These are phyloP conservation scores for Hipparchia semele DNA, from an alignment of 2,888 invertebrate species.

Conservation along the genomic window DNA sequence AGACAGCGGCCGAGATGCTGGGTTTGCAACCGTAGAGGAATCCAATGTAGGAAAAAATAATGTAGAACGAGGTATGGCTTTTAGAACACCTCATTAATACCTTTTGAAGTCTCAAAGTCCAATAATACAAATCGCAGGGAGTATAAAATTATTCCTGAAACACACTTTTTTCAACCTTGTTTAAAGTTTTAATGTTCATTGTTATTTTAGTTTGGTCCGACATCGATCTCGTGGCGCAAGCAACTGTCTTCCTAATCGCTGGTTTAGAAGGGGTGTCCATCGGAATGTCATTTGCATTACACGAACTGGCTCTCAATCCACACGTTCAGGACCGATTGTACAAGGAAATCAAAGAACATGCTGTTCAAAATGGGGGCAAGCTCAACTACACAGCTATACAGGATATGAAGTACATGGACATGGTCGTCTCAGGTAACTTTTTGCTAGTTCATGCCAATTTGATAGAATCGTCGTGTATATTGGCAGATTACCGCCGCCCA, in stretches of 20 bases:
- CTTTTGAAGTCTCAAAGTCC: no score
- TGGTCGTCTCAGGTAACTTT: constrained; percentile 73
- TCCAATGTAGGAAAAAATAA: constrained; percentile 58
- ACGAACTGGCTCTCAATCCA: constrained; percentile 79
- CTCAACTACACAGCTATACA: constrained; percentile 69
- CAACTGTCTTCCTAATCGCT: constrained; percentile 73
- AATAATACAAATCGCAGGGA: no score
- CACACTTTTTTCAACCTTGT: no score
- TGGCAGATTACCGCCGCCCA: no score
- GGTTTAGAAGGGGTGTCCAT: constrained; percentile 71
- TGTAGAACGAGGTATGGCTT: constrained; percentile 51
- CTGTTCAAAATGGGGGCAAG: constrained; percentile 54
- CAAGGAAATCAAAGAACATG: constrained; percentile 72
- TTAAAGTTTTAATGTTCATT: no score
- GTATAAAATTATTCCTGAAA: no score
- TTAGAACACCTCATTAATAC: no score
- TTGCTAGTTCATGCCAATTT: no score
- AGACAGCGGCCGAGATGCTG: constrained; percentile 49
- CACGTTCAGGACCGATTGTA: constrained; percentile 76
- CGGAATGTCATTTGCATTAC: constrained; percentile 68
- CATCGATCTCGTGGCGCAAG: constrained; percentile 63
- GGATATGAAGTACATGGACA: constrained; percentile 81
- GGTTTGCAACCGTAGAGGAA: constrained; percentile 71
- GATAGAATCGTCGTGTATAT: no score
- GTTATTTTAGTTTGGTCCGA: constrained; percentile 47